Percentiles rank a stretch among this genome's conserved stretches.
Conservation (phyloP, 2,888 invertebrate genomes). For the Drosophila dives region DNA sequence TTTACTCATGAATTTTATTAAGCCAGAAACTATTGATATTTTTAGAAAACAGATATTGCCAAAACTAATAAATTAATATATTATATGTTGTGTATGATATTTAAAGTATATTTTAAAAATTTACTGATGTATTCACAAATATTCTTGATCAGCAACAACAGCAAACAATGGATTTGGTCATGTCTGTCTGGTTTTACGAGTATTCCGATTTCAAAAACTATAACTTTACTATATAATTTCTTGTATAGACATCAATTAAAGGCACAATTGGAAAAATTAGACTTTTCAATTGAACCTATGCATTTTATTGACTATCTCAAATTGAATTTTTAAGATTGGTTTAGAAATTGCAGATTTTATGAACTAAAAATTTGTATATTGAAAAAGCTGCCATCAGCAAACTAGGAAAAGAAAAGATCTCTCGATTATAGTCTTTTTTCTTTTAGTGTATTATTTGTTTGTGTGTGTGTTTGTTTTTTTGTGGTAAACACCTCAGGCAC, state of each 20-base stretch:
- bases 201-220: not conserved
- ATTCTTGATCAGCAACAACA: not conserved
- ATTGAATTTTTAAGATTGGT: not conserved
- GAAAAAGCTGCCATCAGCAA: not conserved
- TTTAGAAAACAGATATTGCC: not conserved
- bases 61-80: not conserved
- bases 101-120: not conserved
- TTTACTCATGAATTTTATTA: not conserved
- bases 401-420: not conserved
- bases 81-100: not conserved
- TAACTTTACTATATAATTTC: not conserved
- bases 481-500: slow-evolving; percentile 69
- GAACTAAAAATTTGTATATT: not conserved
- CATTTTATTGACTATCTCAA: not conserved
- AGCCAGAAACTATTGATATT: not conserved
- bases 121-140: not conserved
- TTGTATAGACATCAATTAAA: not conserved
- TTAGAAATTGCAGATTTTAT: not conserved
- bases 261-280: not conserved
- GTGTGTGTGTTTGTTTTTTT: not conserved
- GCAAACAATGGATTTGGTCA: not conserved
- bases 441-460: not conserved
- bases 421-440: not conserved
- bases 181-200: not conserved
- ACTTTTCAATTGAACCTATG: not conserved